phyloP scores from a whole-genome alignment of 2,113 vertebrate genomes.

The Tetraodon nigroviridis region DNA sequence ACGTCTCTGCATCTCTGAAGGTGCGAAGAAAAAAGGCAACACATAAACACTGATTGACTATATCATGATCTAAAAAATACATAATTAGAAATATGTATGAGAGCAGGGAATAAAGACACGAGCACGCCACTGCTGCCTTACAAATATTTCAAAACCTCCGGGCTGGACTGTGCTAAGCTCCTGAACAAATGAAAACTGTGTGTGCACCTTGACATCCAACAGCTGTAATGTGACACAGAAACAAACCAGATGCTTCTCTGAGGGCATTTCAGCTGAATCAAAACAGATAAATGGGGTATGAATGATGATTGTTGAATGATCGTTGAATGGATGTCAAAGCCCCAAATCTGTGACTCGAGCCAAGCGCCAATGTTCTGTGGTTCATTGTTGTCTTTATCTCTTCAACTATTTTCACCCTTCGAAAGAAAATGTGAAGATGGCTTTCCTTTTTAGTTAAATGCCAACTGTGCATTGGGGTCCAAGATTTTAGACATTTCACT shows the following conservation, averaged over 20 bases:
- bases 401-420: constrained; percentile 1
- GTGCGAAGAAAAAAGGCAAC: constrained; percentile 7
- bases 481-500: constrained; percentile 18
- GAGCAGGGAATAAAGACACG: constrained; percentile 1
- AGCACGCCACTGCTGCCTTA: constrained; percentile 8
- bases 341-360: constrained; percentile 1
- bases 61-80: no score
- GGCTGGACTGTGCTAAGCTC: neutral
- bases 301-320: constrained; percentile 18
- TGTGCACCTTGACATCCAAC: constrained; percentile 20
- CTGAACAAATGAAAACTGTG: constrained; percentile 18
- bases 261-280: constrained; percentile 41
- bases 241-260: constrained; percentile 47
- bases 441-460: neutral
- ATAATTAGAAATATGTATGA: no score
- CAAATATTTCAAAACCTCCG: constrained; percentile 16
- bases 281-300: constrained; percentile 29
- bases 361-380: constrained; percentile 18
- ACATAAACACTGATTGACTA: neutral
- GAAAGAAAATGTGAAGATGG: neutral
- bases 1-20: constrained; percentile 90
- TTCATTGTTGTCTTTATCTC: constrained; percentile 11
- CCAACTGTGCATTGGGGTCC: neutral
- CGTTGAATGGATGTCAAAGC: constrained; percentile 10
- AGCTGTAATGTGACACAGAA: constrained; percentile 60